Evolutionary conservation across 2,113 vertebrate species (phyloP).

Genomic region (Tichodroma muraria): DNA sequence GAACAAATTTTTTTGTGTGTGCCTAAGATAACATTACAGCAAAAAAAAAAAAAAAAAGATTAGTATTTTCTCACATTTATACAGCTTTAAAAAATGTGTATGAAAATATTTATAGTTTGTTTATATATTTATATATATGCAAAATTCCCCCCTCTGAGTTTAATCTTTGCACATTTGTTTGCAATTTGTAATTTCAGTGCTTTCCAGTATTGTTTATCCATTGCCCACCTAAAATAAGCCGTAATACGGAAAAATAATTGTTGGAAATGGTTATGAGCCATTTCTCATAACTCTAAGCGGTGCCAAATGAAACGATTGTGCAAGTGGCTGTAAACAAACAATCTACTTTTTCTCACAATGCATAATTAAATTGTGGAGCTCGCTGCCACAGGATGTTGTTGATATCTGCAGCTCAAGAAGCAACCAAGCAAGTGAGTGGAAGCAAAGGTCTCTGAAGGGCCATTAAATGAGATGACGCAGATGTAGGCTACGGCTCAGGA

Average conservation of each 20-base stretch:
- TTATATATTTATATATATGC: not conserved
- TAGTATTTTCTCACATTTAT: not conserved
- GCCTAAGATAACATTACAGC: not conserved
- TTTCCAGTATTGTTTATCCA: not conserved
- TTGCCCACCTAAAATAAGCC: slow-evolving; percentile 10
- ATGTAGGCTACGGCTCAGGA: slow-evolving; percentile 33
- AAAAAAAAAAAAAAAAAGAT: not conserved
- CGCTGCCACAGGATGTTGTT: not conserved
- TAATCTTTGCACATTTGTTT: not conserved
- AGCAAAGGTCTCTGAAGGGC: slow-evolving; percentile 31
- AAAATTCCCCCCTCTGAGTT: not conserved
- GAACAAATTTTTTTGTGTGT: not conserved
- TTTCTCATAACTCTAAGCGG: not conserved
- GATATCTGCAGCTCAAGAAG: slow-evolving; percentile 21
- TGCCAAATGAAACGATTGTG: slow-evolving; percentile 1
- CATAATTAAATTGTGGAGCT: slow-evolving; percentile 3
- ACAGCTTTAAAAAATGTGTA: not conserved
- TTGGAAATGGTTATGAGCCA: not conserved
- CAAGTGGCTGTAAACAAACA: slow-evolving; percentile 32
- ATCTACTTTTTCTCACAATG: slow-evolving; percentile 19
- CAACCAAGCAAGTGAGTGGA: slow-evolving; percentile 6
- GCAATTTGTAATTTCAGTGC: not conserved
- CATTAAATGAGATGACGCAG: slow-evolving; percentile 52
- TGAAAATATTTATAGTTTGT: not conserved
- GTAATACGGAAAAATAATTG: not conserved